phyloP scores from a whole-genome alignment of 2,797 vertebrate genomes.

The Staurois parvus region DNA sequence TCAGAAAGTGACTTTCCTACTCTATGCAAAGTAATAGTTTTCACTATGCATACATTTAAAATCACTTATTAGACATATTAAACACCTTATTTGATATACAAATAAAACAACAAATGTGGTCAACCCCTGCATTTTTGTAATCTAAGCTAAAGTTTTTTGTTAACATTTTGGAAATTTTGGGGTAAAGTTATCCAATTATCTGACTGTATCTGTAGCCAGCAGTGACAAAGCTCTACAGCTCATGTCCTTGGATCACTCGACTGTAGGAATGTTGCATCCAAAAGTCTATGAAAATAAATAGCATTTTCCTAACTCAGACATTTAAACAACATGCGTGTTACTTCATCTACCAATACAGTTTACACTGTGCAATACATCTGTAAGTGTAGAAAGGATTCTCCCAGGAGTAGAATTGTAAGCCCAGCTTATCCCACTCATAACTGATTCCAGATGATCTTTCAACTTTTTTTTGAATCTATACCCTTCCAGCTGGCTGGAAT shows the following conservation, averaged over 20 bases:
- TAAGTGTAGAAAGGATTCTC: constrained; percentile 2
- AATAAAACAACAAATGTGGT: too few species aligned
- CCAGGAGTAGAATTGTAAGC: not conserved
- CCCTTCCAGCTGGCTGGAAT: not conserved
- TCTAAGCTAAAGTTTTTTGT: too few species aligned
- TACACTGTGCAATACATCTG: constrained; percentile 12
- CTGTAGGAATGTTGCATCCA: not conserved
- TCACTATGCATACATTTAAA: too few species aligned
- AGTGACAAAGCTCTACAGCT: not conserved
- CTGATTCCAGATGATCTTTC: constrained; percentile 12
- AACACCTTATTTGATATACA: too few species aligned
- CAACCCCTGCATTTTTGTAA: too few species aligned
- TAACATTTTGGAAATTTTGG: too few species aligned
- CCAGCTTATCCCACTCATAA: not conserved
- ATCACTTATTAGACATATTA: too few species aligned
- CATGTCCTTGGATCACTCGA: not conserved
- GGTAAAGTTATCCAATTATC: too few species aligned
- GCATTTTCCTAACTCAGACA: not conserved
- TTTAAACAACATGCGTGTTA: not conserved
- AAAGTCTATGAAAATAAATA: not conserved
- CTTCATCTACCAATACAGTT: not conserved
- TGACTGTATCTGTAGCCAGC: too few species aligned
- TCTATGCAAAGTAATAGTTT: too few species aligned
- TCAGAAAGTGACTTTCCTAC: too few species aligned
- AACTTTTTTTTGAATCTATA: not conserved